These are phyloP conservation scores for Buteo buteo DNA, from an alignment of 2,113 vertebrate genomes.

Conservation along the genomic window DNA sequence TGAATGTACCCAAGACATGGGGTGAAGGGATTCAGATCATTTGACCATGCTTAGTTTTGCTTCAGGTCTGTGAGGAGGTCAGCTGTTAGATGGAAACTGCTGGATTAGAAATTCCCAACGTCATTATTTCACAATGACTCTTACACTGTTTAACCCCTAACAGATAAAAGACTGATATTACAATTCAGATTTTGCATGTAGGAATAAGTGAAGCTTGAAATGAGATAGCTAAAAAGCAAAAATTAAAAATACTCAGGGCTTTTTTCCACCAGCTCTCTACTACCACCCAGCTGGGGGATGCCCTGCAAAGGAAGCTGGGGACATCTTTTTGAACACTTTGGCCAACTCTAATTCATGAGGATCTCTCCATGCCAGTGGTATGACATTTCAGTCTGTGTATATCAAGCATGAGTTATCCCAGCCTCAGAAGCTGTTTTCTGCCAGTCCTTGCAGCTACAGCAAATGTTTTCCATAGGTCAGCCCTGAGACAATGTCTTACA, in stretches of 20 bases:
- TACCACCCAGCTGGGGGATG: background rate
- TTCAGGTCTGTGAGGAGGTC: background rate
- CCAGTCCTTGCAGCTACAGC: background rate
- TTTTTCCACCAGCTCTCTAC: background rate
- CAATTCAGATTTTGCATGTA: background rate
- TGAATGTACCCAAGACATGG: accelerated
- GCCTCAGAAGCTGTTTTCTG: background rate
- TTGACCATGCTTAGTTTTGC: background rate
- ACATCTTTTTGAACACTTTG: background rate
- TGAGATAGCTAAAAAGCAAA: background rate
- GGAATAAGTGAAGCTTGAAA: background rate
- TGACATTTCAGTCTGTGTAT: background rate
- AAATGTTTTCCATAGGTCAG: background rate
- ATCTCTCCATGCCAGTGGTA: background rate
- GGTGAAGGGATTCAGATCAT: background rate
- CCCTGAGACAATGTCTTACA: background rate
- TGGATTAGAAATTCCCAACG: background rate
- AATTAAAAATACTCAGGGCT: background rate
- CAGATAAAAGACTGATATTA: background rate
- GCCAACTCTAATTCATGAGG: background rate
- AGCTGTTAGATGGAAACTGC: background rate
- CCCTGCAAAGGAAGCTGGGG: background rate
- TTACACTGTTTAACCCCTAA: background rate
- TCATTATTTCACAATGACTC: background rate
- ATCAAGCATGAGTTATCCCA: background rate